Percentiles rank a stretch among this genome's conserved stretches.
Evolutionary conservation across 30 jellyfish, hydroid and myxozoan genomes (phyloP).

Genomic region (Chrysaora quinquecirrha): DNA sequence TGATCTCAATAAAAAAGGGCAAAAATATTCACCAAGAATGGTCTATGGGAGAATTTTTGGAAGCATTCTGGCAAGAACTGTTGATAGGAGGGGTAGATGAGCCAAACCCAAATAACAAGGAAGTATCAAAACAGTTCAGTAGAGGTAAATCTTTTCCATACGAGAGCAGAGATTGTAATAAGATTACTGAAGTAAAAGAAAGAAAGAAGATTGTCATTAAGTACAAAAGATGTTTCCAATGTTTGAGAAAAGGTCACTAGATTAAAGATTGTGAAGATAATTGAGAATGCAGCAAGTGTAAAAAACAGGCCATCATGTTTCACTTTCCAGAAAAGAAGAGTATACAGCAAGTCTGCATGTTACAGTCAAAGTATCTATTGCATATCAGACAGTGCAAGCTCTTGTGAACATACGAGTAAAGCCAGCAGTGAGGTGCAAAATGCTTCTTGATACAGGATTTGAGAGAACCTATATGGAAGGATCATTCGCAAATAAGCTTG

Average conservation of each 20-base stretch:
- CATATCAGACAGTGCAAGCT: not conserved
- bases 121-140: too few species aligned
- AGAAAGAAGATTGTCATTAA: too few species aligned
- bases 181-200: not conserved
- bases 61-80: too few species aligned
- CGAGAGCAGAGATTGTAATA: not conserved
- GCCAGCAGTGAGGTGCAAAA: not conserved
- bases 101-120: not conserved
- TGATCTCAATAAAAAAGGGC: not conserved
- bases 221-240: too few species aligned
- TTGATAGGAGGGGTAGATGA: not conserved
- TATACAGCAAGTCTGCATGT: not conserved
- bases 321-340: not conserved
- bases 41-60: too few species aligned
- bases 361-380: not conserved
- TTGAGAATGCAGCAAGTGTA: not conserved
- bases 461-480: not conserved
- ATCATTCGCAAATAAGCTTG: too few species aligned
- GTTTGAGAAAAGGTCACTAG: too few species aligned
- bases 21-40: not conserved
- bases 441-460: not conserved
- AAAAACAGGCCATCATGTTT: not conserved
- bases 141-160: too few species aligned
- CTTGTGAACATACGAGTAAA: not conserved
- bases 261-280: too few species aligned